phyloP scores from a whole-genome alignment of 1,140 invertebrate species.

The Drosophila lowei region DNA sequence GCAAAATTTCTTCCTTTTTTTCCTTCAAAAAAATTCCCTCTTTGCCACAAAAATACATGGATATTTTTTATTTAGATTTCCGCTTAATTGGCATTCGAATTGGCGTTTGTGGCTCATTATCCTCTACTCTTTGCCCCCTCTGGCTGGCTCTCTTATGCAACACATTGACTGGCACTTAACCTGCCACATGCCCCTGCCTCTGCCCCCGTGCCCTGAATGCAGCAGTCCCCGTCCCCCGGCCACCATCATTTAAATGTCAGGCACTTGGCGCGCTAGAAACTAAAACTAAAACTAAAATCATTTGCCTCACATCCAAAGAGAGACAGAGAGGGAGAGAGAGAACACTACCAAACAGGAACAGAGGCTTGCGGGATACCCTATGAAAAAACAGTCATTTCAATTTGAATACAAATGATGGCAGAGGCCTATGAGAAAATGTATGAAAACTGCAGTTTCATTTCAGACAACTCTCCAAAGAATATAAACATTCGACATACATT shows the following conservation, averaged over 20 bases:
- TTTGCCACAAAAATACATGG: slow-evolving; percentile 14
- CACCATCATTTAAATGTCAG: slow-evolving; percentile 70
- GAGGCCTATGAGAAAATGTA: too few species aligned
- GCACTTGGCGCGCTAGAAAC: slow-evolving; percentile 69
- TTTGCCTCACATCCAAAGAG: background rate
- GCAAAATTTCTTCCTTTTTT: too few species aligned
- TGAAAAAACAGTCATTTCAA: too few species aligned
- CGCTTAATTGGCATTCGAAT: slow-evolving; percentile 51
- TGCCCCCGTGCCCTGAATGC: too few species aligned
- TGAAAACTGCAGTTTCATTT: too few species aligned
- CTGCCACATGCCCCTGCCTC: slow-evolving; percentile 38
- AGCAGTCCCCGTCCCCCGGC: background rate
- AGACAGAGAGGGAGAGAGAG: slow-evolving; percentile 6
- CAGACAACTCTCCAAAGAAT: too few species aligned
- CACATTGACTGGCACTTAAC: slow-evolving; percentile 59
- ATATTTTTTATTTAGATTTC: slow-evolving; percentile 38
- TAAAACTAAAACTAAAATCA: slow-evolving; percentile 53
- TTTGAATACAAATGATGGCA: too few species aligned
- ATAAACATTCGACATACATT: too few species aligned
- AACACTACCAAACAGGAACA: background rate
- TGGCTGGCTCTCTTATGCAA: slow-evolving; percentile 21
- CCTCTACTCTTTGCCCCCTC: slow-evolving; percentile 1
- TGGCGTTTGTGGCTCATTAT: slow-evolving; percentile 46
- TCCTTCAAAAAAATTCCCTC: too few species aligned
- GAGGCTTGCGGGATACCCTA: too few species aligned